Conservation (phyloP, 2,888 invertebrate species). For the Volucella zonaria region DNA sequence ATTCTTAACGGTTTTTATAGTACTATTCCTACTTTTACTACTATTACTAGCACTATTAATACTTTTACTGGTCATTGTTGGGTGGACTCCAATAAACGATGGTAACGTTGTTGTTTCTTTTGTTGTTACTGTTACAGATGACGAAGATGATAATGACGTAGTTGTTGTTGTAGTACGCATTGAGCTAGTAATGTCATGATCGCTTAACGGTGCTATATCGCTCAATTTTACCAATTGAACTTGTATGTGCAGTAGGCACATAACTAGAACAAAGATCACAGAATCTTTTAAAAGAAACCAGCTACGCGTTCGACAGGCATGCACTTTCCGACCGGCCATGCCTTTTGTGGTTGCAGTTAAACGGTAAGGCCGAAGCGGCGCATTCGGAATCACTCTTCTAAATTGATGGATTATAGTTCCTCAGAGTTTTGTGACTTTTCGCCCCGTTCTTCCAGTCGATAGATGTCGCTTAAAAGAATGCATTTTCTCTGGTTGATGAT, state of each 20-base stretch:
- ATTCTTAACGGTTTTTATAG: conserved; percentile 26
- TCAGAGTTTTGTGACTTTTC: conserved; percentile 11
- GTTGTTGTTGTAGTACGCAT: conserved; percentile 51
- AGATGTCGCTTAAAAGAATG: neutral
- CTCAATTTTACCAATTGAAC: conserved; percentile 61
- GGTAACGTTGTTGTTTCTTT: conserved; percentile 63
- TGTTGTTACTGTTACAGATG: conserved; percentile 10
- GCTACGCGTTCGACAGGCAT: conserved; percentile 76
- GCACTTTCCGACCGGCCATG: conserved; percentile 78
- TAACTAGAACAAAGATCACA: conserved; percentile 76
- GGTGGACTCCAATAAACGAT: conserved; percentile 38
- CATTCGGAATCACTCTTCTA: conserved; percentile 54
- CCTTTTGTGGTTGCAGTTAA: conserved; percentile 67
- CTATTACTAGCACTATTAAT: conserved; percentile 64
- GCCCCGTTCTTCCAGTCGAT: conserved; percentile 8
- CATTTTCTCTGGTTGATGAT: conserved; percentile 13
- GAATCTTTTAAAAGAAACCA: conserved; percentile 78
- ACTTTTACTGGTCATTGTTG: conserved; percentile 62
- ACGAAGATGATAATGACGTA: neutral
- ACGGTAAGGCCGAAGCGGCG: conserved; percentile 22
- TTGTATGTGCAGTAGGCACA: conserved; percentile 73
- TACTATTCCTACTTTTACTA: conserved; percentile 63
- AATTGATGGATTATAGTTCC: conserved; percentile 3
- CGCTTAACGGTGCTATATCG: conserved; percentile 25
- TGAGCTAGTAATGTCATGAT: conserved; percentile 29